A percentile compares a stretch with the other conserved stretches of the same genome.
These are phyloP conservation scores for Archips xylosteana DNA, from an alignment of 2,888 invertebrate species.

Conservation along the genomic window DNA sequence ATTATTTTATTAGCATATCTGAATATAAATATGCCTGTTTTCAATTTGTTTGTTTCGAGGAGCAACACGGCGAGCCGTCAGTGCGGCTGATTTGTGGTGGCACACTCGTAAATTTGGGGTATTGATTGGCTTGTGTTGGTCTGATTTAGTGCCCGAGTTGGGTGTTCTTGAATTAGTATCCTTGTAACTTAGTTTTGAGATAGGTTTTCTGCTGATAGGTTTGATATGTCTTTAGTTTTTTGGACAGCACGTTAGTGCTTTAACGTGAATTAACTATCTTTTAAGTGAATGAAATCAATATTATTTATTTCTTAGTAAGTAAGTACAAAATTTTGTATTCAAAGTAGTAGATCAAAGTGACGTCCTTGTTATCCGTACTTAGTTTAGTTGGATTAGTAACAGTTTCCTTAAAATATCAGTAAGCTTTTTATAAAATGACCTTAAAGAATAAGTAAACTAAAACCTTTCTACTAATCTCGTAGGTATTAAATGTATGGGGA, in stretches of 20 bases:
- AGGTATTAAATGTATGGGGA: too few relatives aligned
- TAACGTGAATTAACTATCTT: too few relatives aligned
- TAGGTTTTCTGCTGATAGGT: not conserved
- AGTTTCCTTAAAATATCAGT: too few relatives aligned
- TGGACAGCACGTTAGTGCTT: not conserved
- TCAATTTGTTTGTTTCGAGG: slow-evolving; percentile 26
- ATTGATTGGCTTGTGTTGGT: slow-evolving; percentile 29
- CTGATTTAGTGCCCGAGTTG: slow-evolving; percentile 18
- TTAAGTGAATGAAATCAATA: too few relatives aligned
- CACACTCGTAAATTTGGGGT: slow-evolving; percentile 27
- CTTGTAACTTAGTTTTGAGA: not conserved
- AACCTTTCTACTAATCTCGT: too few relatives aligned
- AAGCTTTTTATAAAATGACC: too few relatives aligned
- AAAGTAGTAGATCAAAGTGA: too few relatives aligned
- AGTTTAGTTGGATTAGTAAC: too few relatives aligned
- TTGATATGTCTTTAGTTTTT: not conserved
- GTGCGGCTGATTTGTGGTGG: slow-evolving; percentile 30
- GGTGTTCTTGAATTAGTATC: slow-evolving; percentile 20
- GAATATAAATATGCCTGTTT: slow-evolving; percentile 17
- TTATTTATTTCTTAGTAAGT: too few relatives aligned
- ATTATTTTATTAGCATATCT: not conserved
- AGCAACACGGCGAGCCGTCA: slow-evolving; percentile 9
- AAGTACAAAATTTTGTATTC: too few relatives aligned
- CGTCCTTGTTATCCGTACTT: too few relatives aligned
- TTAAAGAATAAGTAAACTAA: too few relatives aligned